phyloP scores from a whole-genome alignment of 2,113 vertebrate species.

The Scopus umbretta region DNA sequence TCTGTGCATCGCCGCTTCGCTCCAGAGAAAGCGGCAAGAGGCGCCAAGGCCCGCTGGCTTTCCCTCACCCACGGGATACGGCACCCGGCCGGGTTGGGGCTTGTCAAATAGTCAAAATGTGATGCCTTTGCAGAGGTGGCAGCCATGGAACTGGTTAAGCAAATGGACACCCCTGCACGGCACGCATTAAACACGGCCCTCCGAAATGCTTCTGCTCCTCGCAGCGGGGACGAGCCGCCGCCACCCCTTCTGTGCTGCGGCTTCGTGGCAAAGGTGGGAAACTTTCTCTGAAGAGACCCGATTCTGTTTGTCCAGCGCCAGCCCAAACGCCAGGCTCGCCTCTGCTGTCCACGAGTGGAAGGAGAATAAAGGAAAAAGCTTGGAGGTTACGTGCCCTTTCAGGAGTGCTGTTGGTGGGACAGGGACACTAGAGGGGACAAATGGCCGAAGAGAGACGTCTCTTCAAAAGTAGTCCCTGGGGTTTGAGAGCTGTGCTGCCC shows the following conservation, averaged over 20 bases:
- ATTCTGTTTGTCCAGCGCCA: neutral
- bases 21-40: neutral
- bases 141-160: neutral
- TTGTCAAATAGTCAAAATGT: neutral
- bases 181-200: neutral
- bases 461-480: neutral
- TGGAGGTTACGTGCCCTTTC: accelerated
- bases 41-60: neutral
- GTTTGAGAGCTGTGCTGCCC: neutral
- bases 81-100: neutral
- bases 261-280: neutral
- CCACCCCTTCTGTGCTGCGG: neutral
- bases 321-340: neutral
- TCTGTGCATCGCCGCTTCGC: accelerated
- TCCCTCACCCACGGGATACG: accelerated
- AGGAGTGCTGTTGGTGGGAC: neutral
- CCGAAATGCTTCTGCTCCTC: neutral
- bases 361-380: neutral
- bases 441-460: neutral
- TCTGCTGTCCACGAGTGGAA: accelerated
- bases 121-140: neutral
- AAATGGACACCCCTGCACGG: accelerated
- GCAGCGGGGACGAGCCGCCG: neutral
- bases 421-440: neutral
- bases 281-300: neutral